Percentiles rank a stretch among this genome's conserved stretches.
Conservation (phyloP, 1,140 invertebrate species). For the Nasonia vitripennis region DNA sequence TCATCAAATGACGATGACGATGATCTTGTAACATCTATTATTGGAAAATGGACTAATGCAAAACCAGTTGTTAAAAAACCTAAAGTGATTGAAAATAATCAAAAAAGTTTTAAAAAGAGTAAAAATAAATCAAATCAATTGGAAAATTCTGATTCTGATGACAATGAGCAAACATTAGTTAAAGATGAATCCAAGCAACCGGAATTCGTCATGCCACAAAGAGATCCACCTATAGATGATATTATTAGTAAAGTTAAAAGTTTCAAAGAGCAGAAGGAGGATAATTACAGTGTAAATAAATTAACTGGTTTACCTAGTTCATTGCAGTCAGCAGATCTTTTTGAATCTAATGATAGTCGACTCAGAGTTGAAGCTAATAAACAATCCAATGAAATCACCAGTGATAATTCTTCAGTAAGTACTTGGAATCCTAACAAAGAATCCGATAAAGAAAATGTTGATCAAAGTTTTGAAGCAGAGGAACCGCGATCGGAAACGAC, state of each 20-base stretch:
- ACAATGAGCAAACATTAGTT: not conserved
- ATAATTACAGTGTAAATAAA: not conserved
- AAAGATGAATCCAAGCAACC: not conserved
- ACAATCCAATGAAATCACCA: not conserved
- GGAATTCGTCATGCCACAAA: not conserved
- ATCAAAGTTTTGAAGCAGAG: not conserved
- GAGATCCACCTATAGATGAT: constrained; percentile 31
- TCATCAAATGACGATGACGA: constrained; percentile 45
- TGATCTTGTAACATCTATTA: constrained; percentile 26
- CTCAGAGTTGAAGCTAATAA: not conserved
- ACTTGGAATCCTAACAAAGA: not conserved
- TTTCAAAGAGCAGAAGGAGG: constrained; percentile 3
- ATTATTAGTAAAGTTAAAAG: constrained; percentile 22
- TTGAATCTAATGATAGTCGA: constrained; percentile 44
- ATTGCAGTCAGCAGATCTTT: constrained; percentile 41
- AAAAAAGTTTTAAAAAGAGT: not conserved
- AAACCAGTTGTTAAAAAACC: constrained; percentile 29
- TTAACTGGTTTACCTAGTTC: constrained; percentile 23
- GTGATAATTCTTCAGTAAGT: not conserved
- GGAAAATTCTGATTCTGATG: not conserved
- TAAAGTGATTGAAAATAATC: not conserved
- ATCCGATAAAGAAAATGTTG: not conserved
- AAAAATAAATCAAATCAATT: not conserved
- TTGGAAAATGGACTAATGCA: constrained; percentile 41
- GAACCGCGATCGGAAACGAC: not conserved